These are phyloP conservation scores for Germaria angustata DNA, from an alignment of 2,888 invertebrate species.

Conservation along the genomic window DNA sequence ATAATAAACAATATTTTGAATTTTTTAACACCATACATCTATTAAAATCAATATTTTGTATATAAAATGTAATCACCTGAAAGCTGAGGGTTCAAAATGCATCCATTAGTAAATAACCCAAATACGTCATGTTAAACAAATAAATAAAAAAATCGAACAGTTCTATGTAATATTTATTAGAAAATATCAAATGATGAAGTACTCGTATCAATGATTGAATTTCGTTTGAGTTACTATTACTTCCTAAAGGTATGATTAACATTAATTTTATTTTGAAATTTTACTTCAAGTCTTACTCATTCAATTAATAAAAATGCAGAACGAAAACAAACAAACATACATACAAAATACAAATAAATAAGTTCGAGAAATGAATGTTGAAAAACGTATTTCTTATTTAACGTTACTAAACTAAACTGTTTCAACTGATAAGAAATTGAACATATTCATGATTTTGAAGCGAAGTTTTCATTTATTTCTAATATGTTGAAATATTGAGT, in stretches of 20 bases:
- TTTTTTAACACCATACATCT: neutral
- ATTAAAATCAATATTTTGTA: neutral
- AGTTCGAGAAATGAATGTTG: neutral
- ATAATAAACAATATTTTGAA: neutral
- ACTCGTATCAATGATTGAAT: neutral
- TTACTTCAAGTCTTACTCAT: slow-evolving; percentile 4
- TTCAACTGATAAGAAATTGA: slow-evolving; percentile 35
- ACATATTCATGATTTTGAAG: slow-evolving; percentile 8
- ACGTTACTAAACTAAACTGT: slow-evolving; percentile 6
- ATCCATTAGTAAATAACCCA: neutral
- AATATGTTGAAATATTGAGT: neutral
- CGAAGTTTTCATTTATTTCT: neutral
- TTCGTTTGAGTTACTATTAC: neutral
- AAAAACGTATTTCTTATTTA: slow-evolving; percentile 3
- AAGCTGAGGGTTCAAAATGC: neutral
- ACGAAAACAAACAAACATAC: neutral
- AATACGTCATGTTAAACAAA: neutral
- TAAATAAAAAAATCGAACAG: neutral
- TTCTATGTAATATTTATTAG: neutral
- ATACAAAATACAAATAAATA: neutral
- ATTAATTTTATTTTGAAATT: neutral
- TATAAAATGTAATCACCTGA: neutral
- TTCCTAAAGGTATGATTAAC: slow-evolving; percentile 2
- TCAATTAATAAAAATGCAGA: neutral
- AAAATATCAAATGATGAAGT: slow-evolving; percentile 3